Conservation (phyloP, 2,888 invertebrate genomes). For the Crepidodera aurea region DNA sequence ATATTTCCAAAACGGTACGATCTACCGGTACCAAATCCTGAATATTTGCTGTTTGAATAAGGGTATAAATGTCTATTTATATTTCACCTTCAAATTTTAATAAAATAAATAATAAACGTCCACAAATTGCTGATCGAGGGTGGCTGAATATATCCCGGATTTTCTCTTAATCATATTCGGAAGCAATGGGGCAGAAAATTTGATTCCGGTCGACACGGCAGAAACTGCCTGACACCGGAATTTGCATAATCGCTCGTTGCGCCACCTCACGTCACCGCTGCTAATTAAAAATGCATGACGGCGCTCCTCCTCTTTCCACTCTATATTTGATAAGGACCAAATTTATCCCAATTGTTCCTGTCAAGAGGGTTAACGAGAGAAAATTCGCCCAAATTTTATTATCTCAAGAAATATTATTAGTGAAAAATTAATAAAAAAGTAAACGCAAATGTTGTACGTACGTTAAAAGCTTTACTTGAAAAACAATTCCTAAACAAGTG, state of each 20-base stretch:
- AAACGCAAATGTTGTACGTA: no score
- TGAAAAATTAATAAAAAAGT: no score
- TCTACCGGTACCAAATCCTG: no score
- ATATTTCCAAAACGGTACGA: no score
- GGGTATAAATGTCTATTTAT: no score
- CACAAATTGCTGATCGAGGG: neutral
- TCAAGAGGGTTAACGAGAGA: constrained; percentile 29
- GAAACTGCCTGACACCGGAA: constrained; percentile 54
- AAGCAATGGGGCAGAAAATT: constrained; percentile 60
- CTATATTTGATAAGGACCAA: constrained; percentile 37
- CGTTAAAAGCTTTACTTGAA: no score
- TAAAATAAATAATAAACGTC: neutral
- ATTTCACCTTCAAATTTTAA: neutral
- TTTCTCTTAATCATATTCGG: constrained; percentile 58
- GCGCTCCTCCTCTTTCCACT: constrained; percentile 48
- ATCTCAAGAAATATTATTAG: no score
- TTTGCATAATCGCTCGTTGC: constrained; percentile 58
- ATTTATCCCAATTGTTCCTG: constrained; percentile 29
- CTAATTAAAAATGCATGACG: constrained; percentile 60
- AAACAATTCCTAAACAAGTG: no score
- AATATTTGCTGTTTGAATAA: no score
- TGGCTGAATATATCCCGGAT: constrained; percentile 32
- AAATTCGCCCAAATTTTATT: no score
- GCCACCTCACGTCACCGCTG: constrained; percentile 51
- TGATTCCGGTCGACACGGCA: constrained; percentile 55